A percentile compares a stretch with the other conserved stretches of the same genome.
phyloP scores from a whole-genome alignment of 2,113 vertebrate genomes.

The Tenebrosternarchus preto region DNA sequence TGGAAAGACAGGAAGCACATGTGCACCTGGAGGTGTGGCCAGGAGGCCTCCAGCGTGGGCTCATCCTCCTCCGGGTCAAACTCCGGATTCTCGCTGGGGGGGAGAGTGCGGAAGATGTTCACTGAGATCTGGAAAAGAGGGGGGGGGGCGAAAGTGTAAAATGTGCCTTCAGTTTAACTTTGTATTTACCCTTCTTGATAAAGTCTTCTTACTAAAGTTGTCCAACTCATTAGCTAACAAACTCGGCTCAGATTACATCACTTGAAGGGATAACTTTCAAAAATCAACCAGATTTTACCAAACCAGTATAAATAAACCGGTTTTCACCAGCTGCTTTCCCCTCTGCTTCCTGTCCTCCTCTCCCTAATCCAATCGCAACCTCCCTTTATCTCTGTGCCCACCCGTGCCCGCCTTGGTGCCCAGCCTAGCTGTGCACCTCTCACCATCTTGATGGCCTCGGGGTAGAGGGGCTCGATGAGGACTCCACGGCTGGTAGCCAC shows the following conservation, averaged over 20 bases:
- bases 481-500: constrained; percentile 88
- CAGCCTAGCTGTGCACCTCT: constrained; percentile 46
- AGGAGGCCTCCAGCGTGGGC: constrained; percentile 89
- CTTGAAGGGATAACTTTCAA: no score
- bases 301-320: no score
- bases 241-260: no score
- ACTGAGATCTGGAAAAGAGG: constrained; percentile 80
- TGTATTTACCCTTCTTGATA: neutral
- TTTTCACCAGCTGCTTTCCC: no score
- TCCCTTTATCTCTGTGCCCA: constrained; percentile 19
- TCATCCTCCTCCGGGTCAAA: constrained; percentile 93
- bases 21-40: constrained; percentile 90
- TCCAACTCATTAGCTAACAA: no score
- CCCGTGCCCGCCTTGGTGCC: neutral
- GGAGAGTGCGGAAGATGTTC: constrained; percentile 90
- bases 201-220: no score
- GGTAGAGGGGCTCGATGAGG: constrained; percentile 89
- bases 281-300: no score
- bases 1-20: neutral
- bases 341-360: neutral
- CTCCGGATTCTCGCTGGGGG: constrained; percentile 91
- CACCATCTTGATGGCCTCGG: constrained; percentile 92
- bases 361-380: constrained; percentile 40
- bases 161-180: neutral
- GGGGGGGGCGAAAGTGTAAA: neutral